Percentiles rank a stretch among this genome's conserved stretches.
phyloP scores from a whole-genome alignment of 2,113 vertebrate genomes.

The Grallaria varia region DNA sequence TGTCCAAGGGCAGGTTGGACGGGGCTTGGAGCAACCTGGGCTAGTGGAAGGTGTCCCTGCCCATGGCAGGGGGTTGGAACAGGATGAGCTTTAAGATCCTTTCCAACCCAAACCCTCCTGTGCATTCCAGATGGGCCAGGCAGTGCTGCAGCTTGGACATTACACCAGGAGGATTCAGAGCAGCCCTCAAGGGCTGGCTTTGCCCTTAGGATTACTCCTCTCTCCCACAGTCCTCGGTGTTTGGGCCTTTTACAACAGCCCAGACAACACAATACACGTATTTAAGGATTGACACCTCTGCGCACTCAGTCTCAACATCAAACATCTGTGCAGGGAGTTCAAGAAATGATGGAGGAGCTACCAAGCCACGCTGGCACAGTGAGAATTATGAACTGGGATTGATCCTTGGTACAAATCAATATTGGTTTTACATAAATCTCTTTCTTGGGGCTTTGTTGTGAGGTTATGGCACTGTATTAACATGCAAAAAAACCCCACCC shows the following conservation, averaged over 20 bases:
- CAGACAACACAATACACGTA: fast-evolving
- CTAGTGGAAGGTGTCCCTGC: neutral
- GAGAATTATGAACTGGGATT: slow-evolving; percentile 49
- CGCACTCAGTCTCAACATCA: neutral
- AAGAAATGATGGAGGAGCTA: neutral
- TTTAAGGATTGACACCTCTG: neutral
- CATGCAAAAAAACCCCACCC: neutral
- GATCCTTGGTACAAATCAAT: slow-evolving; percentile 57
- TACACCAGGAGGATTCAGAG: fast-evolving
- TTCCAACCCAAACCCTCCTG: neutral
- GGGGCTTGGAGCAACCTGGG: neutral
- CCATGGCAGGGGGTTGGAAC: neutral
- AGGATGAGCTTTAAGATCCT: neutral
- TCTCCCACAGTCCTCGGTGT: fast-evolving
- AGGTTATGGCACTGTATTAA: neutral
- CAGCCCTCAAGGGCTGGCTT: neutral
- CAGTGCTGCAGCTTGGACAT: neutral
- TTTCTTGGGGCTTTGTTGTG: neutral
- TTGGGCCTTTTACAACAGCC: neutral
- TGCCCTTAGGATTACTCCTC: neutral
- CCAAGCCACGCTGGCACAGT: neutral
- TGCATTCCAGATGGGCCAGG: fast-evolving
- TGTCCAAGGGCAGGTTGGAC: fast-evolving
- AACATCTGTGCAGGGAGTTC: neutral
- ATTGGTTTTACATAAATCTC: slow-evolving; percentile 33